Percentiles rank a stretch among this genome's conserved stretches.
phyloP scores from a whole-genome alignment of 2,797 vertebrate species.

The Chelon labrosus region DNA sequence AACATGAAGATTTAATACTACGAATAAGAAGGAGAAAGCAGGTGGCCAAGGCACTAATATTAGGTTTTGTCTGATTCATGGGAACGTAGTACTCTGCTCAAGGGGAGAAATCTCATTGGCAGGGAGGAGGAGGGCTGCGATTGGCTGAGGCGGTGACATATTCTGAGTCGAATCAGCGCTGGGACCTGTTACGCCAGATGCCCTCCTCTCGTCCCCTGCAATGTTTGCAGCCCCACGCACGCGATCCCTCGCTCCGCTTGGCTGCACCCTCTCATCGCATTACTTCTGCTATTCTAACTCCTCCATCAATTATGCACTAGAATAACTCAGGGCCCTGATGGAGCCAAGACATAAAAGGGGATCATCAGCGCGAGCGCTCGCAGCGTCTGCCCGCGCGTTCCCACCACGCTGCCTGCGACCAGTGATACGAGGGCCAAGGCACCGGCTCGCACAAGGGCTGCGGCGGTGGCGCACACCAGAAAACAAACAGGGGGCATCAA shows the following conservation, averaged over 20 bases:
- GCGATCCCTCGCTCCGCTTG: constrained; percentile 84
- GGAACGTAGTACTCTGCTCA: constrained; percentile 72
- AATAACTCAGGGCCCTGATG: constrained; percentile 94
- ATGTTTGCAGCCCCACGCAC: constrained; percentile 84
- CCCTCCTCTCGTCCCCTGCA: constrained; percentile 84
- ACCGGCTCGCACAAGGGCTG: constrained; percentile 34
- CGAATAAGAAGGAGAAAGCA: constrained; percentile 14
- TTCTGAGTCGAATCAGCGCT: constrained; percentile 69
- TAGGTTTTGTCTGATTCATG: constrained; percentile 41
- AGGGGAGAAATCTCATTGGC: constrained; percentile 64
- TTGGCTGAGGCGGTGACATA: constrained; percentile 73
- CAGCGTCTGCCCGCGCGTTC: constrained; percentile 86
- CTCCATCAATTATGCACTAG: constrained; percentile 99
- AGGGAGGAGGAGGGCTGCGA: constrained; percentile 40
- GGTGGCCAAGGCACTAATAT: constrained; percentile 5
- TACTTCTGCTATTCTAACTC: constrained; percentile 99
- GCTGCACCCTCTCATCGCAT: constrained; percentile 90
- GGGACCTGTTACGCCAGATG: constrained; percentile 82
- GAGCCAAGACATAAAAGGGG: constrained; percentile 92
- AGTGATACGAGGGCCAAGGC: constrained; percentile 79
- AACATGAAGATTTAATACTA: constrained; percentile 7
- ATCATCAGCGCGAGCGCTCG: constrained; percentile 90
- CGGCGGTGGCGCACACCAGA: constrained; percentile 15
- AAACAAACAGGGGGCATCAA: constrained; percentile 3
- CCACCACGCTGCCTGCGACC: constrained; percentile 74